Base-by-base conservation (phyloP, 1,140 invertebrate genomes). In the Meloidogyne hapla region DNA sequence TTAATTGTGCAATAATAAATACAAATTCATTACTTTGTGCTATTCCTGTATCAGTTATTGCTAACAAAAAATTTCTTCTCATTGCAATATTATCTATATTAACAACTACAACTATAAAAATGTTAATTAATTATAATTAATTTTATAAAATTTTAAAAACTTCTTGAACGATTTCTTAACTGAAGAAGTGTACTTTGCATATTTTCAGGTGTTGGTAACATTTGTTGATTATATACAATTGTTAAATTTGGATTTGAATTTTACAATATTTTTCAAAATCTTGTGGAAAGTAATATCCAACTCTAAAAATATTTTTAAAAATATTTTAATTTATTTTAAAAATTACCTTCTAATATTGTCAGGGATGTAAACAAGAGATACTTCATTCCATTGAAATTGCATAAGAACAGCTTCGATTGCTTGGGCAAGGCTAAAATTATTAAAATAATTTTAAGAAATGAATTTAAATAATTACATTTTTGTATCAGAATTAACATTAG, bases 261-360 rank as follows among this genome's bases (percentile, higher is more conserved):
- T 73, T 0, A 64, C 6, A 28, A 73, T 6, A 42, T n/a, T 23
- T 40, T 25, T 82, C 70, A 6, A 81, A 28, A 56, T 75, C 79
- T 64, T 63, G 65, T 65, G 83, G 80, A 18, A 82, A 69, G 33
- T 23, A 79, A 28, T 75, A 73, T 40, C 80, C 83, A 13, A 74
- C 72, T 56, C 80, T 73, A 64, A 73, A 73, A 73, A 63, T 3
- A 6, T 33, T 33, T 61, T 18, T n/a, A 48, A 63, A 0, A 25
- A 26, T n/a, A 21, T 25, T 23, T 9, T 45, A 69, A 23, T 40
- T 38, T 69, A 23, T 18, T 9, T 25, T 61, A 10, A 33, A 33
- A 33, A 33, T 33, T 33, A 15, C 56, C 61, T 65, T 68, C 42
- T 23, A 26, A 40, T 42, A 28, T 56, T 28, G 65, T 81, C 76